Conservation (phyloP, 2,113 vertebrate species). For the Cottus gobio region DNA sequence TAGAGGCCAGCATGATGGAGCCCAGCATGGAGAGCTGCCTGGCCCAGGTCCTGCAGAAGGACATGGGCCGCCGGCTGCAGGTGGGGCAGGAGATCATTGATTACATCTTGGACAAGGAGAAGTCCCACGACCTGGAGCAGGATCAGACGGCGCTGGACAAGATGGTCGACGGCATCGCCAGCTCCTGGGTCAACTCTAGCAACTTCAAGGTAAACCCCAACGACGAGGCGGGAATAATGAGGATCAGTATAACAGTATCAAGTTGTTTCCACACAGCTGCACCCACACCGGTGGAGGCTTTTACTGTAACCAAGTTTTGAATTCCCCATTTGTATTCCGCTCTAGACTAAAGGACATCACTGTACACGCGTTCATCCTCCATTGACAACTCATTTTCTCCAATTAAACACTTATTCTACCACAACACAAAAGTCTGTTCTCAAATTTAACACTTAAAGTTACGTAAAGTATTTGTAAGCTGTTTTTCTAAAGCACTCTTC, state of each 20-base stretch:
- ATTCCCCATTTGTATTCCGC: not conserved
- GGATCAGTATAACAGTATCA: too few relatives aligned
- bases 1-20: constrained; percentile 86
- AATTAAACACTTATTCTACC: not conserved
- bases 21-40: constrained; percentile 95
- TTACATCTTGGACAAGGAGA: constrained; percentile 93
- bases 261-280: not conserved
- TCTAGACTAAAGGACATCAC: not conserved
- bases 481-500: too few relatives aligned
- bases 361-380: not conserved
- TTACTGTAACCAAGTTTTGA: not conserved
- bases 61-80: constrained; percentile 94
- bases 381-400: not conserved
- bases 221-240: not conserved
- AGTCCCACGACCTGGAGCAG: constrained; percentile 94
- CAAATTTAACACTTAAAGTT: too few relatives aligned
- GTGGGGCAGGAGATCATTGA: constrained; percentile 96
- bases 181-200: constrained; percentile 98
- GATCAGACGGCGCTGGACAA: constrained; percentile 97
- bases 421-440: not conserved
- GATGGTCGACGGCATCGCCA: constrained; percentile 96
- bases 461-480: too few relatives aligned
- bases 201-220: constrained; percentile 94
- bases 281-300: not conserved
- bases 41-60: constrained; percentile 95